Evolutionary conservation across 2,888 invertebrate genomes (phyloP), one percentile per base, ranked within the genome.

Genomic region (Sturmia bella): DNA sequence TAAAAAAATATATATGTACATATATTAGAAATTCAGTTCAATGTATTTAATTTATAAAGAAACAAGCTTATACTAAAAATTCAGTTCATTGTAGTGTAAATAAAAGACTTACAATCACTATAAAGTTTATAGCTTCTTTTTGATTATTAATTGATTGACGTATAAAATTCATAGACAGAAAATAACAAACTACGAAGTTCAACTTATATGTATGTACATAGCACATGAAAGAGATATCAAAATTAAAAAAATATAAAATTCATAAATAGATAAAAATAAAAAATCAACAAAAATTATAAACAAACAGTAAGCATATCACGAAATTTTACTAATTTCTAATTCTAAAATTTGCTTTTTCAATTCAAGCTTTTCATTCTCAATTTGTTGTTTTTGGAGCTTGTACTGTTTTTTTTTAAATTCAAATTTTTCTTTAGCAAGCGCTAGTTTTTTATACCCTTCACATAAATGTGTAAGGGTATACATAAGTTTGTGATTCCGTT

Each of bases 341-440:
- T 57, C 15, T 54, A 59, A 59, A 59, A 61, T 50, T 69, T 56
- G 54, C 68, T 57, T 57, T 59, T 72, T 72, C 27, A 50, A 39
- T 72, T 68, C 59, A 11, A 50, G 39, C 59, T 72, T 61, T 27
- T 72, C 70, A 39, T 43, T 24, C 41, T 32, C 32, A 52, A 59
- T 45, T 57, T 56, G 56, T 45, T 57, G 45, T 57, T 57, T 70
- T 57, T 57, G 57, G 19, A 39, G 37, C 66, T 63, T 63, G n/a
- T n/a, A n/a, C n/a, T n/a, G n/a, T n/a, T n/a, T n/a, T 15, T 61
- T 63, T 63, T 63, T 63, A 45, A 63, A 63, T 24, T 45, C 13
- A 63, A 64, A 52, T 50, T 64, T 64, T 64, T 50, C 24, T 32
- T 37, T 39, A 6, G n/a, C 17, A 61, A 61, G 19, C 9, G 39